Evolutionary conservation across 2,797 vertebrate species (phyloP).

Genomic region (Sebastolobus alascanus): DNA sequence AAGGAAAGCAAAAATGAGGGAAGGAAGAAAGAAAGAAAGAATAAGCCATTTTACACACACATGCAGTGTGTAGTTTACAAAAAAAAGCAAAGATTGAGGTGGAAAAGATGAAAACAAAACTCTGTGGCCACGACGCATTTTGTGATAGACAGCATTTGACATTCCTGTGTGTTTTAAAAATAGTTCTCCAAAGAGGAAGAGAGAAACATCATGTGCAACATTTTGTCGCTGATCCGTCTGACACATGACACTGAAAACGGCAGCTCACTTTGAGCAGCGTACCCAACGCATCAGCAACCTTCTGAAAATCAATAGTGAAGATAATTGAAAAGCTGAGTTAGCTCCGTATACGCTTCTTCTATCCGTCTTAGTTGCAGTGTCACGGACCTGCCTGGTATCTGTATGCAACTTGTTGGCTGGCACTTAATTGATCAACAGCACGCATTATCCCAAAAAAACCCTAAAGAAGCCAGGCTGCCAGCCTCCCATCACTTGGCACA

Average conservation of each 20-base stretch:
- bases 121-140: background rate
- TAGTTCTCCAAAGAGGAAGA: slow-evolving; percentile 58
- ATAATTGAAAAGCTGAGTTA: slow-evolving; percentile 33
- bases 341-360: background rate
- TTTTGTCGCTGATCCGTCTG: slow-evolving; percentile 48
- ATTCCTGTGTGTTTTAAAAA: slow-evolving; percentile 53
- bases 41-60: background rate
- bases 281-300: slow-evolving; percentile 10
- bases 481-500: slow-evolving; percentile 68
- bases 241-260: slow-evolving; percentile 38
- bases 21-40: slow-evolving; percentile 26
- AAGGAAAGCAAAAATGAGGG: slow-evolving; percentile 19
- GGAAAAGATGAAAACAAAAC: slow-evolving; percentile 19
- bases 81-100: slow-evolving; percentile 16
- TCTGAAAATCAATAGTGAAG: slow-evolving; percentile 19
- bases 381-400: slow-evolving; percentile 38
- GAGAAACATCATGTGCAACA: slow-evolving; percentile 49
- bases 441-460: slow-evolving; percentile 46
- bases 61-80: background rate
- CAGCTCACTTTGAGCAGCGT: slow-evolving; percentile 31
- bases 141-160: slow-evolving; percentile 36
- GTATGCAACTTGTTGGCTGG: slow-evolving; percentile 71
- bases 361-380: background rate
- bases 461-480: slow-evolving; percentile 51
- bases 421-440: slow-evolving; percentile 69